Evolutionary conservation across 2,888 invertebrate genomes (phyloP).

Genomic region (Lasioglossum oenotherae): DNA sequence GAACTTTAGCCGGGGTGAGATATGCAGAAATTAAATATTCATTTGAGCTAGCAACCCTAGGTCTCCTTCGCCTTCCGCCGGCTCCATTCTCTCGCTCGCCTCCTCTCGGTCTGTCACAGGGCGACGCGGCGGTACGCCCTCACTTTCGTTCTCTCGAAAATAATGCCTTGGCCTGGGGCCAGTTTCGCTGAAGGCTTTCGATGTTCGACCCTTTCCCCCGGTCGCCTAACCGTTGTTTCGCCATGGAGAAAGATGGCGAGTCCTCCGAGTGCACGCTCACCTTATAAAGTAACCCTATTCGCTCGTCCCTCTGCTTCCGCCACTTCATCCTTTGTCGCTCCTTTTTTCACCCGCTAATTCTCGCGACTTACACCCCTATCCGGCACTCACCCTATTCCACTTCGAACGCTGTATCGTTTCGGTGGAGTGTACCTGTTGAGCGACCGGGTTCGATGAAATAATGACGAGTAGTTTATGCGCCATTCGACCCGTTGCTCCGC

Average conservation of each 20-base stretch:
- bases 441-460: constrained; percentile 66
- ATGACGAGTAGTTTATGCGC: constrained; percentile 65
- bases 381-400: not conserved
- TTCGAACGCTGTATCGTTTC: constrained; percentile 21
- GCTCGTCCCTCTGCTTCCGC: not conserved
- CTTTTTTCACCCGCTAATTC: constrained; percentile 25
- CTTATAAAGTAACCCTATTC: constrained; percentile 14
- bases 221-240: constrained; percentile 36
- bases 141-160: constrained; percentile 52
- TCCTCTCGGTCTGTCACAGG: constrained; percentile 22
- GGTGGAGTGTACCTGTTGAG: constrained; percentile 68
- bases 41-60: constrained; percentile 72
- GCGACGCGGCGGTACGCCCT: not conserved
- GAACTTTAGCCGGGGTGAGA: constrained; percentile 71
- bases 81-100: constrained; percentile 32
- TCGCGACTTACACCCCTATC: constrained; percentile 28
- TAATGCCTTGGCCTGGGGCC: constrained; percentile 73
- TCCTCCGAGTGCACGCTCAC: not conserved
- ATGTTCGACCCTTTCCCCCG: constrained; percentile 36
- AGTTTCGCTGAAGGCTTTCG: constrained; percentile 62
- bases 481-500: not conserved
- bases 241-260: constrained; percentile 41
- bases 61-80: constrained; percentile 30
- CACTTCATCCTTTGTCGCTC: not conserved
- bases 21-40: constrained; percentile 81